A percentile compares a stretch with the other conserved stretches of the same genome.
phyloP scores from a whole-genome alignment of 2,888 invertebrate genomes.

The Lagria hirta region DNA sequence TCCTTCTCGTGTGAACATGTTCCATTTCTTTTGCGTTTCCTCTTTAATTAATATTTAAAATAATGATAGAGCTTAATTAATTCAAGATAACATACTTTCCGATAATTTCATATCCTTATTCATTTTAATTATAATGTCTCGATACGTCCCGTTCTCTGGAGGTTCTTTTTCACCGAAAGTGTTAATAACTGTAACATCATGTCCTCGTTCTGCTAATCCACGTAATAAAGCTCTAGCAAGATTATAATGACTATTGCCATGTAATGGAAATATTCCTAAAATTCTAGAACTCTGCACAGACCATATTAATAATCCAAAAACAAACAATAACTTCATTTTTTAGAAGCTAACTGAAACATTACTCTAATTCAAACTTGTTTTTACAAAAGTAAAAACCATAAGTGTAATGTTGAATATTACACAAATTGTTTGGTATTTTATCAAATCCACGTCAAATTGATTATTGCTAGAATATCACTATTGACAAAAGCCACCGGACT shows the following conservation, averaged over 20 bases:
- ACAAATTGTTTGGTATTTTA: no score
- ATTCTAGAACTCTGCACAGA: slow-evolving; percentile 21
- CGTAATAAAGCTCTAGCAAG: slow-evolving; percentile 30
- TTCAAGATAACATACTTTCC: slow-evolving; percentile 10
- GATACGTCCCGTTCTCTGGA: slow-evolving; percentile 28
- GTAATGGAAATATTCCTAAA: slow-evolving; percentile 30
- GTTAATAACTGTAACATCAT: slow-evolving; percentile 35
- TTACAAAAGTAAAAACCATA: no score
- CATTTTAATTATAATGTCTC: slow-evolving; percentile 30
- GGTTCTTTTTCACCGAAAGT: slow-evolving; percentile 30
- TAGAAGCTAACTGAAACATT: no score
- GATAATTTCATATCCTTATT: slow-evolving; percentile 5
- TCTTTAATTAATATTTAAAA: slow-evolving; percentile 4
- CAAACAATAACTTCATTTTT: no score
- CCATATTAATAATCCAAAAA: no score
- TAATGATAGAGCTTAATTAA: background rate
- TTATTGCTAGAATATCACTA: no score
- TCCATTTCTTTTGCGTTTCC: slow-evolving; percentile 9
- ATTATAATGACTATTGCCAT: slow-evolving; percentile 31
- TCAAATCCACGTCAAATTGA: no score
- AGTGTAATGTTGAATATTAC: no score
- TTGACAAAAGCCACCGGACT: no score
- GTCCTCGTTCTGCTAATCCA: slow-evolving; percentile 35
- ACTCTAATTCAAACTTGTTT: no score
- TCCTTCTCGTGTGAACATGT: slow-evolving; percentile 14